A percentile compares a stretch with the other conserved stretches of the same genome.
Conservation (phyloP, 2,888 invertebrate genomes). For the Toxonevra muliebris region DNA sequence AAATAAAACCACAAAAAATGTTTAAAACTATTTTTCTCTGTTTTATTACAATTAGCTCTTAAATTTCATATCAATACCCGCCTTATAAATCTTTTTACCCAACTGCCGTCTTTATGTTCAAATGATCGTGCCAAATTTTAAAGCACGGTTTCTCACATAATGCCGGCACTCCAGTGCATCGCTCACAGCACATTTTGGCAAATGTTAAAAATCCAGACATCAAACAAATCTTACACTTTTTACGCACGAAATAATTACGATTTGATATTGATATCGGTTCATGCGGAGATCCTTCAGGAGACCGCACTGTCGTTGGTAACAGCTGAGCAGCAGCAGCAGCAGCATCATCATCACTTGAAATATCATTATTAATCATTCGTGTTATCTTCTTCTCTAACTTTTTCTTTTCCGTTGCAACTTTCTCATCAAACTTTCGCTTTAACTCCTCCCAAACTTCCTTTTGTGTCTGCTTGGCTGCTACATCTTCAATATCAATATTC, state of each 20-base stretch:
- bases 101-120: constrained; percentile 25
- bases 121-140: constrained; percentile 48
- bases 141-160: constrained; percentile 50
- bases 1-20: no score
- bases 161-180: constrained; percentile 49
- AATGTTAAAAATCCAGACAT: constrained; percentile 49
- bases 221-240: constrained; percentile 49
- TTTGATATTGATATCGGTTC: constrained; percentile 28
- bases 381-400: neutral
- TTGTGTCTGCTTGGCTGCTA: neutral
- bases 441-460: neutral
- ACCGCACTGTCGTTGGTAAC: neutral
- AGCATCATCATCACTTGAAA: no score
- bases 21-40: neutral
- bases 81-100: constrained; percentile 24
- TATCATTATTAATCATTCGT: no score
- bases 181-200: constrained; percentile 46
- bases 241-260: constrained; percentile 40
- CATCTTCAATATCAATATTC: constrained; percentile 26
- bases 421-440: neutral
- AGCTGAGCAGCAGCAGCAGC: neutral
- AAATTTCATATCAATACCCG: constrained; percentile 5
- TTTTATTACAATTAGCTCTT: neutral
- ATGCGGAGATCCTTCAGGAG: neutral
- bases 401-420: neutral